phyloP scores from a whole-genome alignment of 1,140 invertebrate species.

The Rhopalosiphum padi region DNA sequence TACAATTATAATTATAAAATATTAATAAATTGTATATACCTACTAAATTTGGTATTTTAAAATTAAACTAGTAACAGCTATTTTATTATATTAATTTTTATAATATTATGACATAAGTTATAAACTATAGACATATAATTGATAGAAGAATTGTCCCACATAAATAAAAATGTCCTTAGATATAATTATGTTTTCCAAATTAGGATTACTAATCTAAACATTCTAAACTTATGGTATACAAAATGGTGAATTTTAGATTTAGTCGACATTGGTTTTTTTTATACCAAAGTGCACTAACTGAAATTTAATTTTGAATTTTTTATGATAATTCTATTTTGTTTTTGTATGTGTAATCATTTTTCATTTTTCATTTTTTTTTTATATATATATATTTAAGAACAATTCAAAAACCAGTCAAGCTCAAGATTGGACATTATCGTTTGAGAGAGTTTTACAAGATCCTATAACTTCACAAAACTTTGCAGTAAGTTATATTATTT shows the following conservation, averaged over 20 bases:
- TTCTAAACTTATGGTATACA: neutral
- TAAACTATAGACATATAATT: neutral
- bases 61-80: neutral
- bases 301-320: neutral
- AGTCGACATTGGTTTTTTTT: neutral
- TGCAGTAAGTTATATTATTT: constrained; percentile 71
- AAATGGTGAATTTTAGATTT: neutral
- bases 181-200: neutral
- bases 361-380: constrained; percentile 20
- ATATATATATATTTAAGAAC: constrained; percentile 63
- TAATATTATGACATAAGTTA: neutral
- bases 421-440: constrained; percentile 81
- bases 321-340: neutral
- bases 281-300: neutral
- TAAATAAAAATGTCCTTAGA: neutral
- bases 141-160: neutral
- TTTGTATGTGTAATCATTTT: neutral
- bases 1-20: too few relatives aligned
- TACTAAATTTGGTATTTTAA: neutral
- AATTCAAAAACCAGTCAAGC: constrained; percentile 65
- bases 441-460: constrained; percentile 90
- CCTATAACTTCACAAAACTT: constrained; percentile 86
- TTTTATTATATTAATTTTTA: neutral
- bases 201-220: neutral
- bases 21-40: too few relatives aligned